Evolutionary conservation across 2,113 vertebrate genomes (phyloP), one percentile per base, ranked within the genome.

Genomic region (Hiodon alosoides): DNA sequence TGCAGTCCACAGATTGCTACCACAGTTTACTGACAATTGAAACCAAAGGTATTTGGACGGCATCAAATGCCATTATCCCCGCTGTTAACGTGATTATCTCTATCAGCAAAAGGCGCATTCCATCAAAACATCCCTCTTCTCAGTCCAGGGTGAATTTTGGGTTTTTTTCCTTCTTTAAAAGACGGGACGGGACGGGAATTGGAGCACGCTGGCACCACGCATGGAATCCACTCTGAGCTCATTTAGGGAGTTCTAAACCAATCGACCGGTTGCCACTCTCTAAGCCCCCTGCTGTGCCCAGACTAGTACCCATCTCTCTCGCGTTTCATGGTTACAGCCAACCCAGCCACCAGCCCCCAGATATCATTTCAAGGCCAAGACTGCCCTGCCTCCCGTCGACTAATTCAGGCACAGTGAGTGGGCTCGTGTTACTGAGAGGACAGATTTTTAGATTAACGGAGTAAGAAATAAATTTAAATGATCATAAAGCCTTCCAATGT

Each of bases 201-300:
- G 4, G 78, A 79, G 75, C 78, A 54, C 78, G 67, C 77, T 78
- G 72, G 64, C 57, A 68, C 77, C n/a, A 53, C 71, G 50, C 5
- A 50, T 4, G 64, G 78, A 71, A 60, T 74, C 48, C 58, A 71
- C 46, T 61, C 73, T 53, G 50, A 69, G 54, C 7, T 61, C 50
- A 70, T 74, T 79, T 73, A 67, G 75, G 52, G n/a, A 77, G 48
- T 75, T 79, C 31, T 31, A 31, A 31, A 31, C 31, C 31, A 31
- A 31, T 31, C 31, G 31, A 31, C 31, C 2, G 31, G 31, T 31
- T 31, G 31, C 31, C 31, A 31, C 31, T 31, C 31, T 31, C 31
- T 31, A 31, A 31, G 31, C 31, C 31, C 31, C 31, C 31, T 31
- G 1, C 31, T 0, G 31, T 31, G 31, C 31, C 31, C 31, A 31